Evolutionary conservation across 2,888 invertebrate genomes (phyloP).

Genomic region (Tetragonisca angustula): DNA sequence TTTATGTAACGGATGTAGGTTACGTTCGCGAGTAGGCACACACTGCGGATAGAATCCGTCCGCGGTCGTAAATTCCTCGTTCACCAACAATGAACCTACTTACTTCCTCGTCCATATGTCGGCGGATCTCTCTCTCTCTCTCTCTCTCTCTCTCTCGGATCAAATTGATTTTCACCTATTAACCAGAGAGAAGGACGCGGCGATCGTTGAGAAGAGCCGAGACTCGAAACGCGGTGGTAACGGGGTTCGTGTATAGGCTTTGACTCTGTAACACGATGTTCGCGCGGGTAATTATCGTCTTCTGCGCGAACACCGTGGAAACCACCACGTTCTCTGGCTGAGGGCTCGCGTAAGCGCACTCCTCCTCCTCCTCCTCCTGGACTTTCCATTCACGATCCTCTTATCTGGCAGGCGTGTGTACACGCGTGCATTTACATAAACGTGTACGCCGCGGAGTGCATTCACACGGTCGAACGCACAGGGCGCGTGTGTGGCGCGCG

Average conservation of each 20-base stretch:
- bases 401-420: slow-evolving; percentile 29
- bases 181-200: slow-evolving; percentile 1
- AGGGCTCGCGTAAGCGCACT: too few species aligned
- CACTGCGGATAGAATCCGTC: slow-evolving; percentile 10
- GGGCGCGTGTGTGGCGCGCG: slow-evolving; percentile 1
- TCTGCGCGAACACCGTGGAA: slow-evolving; percentile 74
- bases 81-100: slow-evolving; percentile 44
- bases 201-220: slow-evolving; percentile 14
- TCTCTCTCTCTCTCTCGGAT: slow-evolving; percentile 14
- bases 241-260: slow-evolving; percentile 67
- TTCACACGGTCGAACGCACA: slow-evolving; percentile 50
- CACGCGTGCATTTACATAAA: slow-evolving; percentile 34
- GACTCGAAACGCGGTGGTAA: slow-evolving; percentile 36
- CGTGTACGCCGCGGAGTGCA: slow-evolving; percentile 38
- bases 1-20: slow-evolving; percentile 31
- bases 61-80: slow-evolving; percentile 36
- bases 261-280: slow-evolving; percentile 59
- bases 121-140: not conserved
- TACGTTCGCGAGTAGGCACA: slow-evolving; percentile 20
- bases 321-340: not conserved
- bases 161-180: slow-evolving; percentile 50
- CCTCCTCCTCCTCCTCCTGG: slow-evolving; percentile 16
- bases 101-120: slow-evolving; percentile 41
- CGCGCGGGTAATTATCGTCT: slow-evolving; percentile 77
- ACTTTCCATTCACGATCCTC: slow-evolving; percentile 64